Conservation (phyloP, 2,888 invertebrate species). For the Luperina testacea region DNA sequence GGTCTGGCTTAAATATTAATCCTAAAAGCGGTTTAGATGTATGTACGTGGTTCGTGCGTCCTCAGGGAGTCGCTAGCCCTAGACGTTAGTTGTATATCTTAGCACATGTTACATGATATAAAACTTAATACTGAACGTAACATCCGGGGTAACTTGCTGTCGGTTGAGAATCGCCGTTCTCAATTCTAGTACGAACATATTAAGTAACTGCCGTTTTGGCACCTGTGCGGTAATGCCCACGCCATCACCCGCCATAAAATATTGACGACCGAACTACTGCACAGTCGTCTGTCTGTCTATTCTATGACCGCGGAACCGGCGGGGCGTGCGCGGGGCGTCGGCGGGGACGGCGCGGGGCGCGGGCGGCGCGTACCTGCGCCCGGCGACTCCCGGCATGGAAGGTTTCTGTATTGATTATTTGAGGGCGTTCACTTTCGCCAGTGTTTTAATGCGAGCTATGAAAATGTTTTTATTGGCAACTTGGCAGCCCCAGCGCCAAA, state of each 20-base stretch:
- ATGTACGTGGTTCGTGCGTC: constrained; percentile 34
- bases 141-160: constrained; percentile 35
- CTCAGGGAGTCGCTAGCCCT: constrained; percentile 36
- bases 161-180: constrained; percentile 31
- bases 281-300: constrained; percentile 73
- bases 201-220: constrained; percentile 52
- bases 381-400: constrained; percentile 75
- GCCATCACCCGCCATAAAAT: constrained; percentile 63
- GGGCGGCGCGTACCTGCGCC: constrained; percentile 84
- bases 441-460: constrained; percentile 89
- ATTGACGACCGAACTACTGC: constrained; percentile 66
- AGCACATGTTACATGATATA: constrained; percentile 41
- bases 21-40: constrained; percentile 36
- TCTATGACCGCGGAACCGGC: constrained; percentile 75
- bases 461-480: constrained; percentile 88
- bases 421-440: constrained; percentile 88
- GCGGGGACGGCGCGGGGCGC: constrained; percentile 70
- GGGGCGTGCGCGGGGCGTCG: constrained; percentile 67
- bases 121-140: constrained; percentile 41
- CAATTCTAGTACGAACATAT: constrained; percentile 42
- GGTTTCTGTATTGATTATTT: constrained; percentile 77
- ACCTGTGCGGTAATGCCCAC: constrained; percentile 58
- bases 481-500: constrained; percentile 77
- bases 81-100: constrained; percentile 47
- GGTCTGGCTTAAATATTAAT: constrained; percentile 34